Conservation (phyloP, 2,888 invertebrate genomes). For the Athripsodes cinereus region DNA sequence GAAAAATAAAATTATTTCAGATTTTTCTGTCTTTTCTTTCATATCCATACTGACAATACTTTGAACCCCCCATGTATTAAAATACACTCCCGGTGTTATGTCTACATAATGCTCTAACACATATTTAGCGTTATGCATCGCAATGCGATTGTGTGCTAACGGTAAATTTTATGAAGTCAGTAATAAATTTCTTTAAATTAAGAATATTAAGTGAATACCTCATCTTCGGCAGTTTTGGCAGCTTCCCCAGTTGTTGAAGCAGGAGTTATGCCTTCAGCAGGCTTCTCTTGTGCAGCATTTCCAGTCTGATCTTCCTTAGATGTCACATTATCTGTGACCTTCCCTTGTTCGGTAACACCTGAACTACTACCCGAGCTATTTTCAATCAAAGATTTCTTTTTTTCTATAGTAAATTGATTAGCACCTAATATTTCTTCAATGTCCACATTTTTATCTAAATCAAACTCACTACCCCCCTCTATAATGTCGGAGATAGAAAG, state of each 20-base stretch:
- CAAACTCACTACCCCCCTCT: slow-evolving; percentile 42
- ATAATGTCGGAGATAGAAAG: slow-evolving; percentile 49
- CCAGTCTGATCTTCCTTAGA: slow-evolving; percentile 28
- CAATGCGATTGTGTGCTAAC: no score
- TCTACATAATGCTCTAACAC: not conserved
- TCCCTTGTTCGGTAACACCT: slow-evolving; percentile 32
- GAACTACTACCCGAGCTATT: not conserved
- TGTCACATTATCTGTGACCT: slow-evolving; percentile 30
- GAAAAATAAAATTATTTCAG: no score
- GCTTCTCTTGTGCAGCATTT: not conserved
- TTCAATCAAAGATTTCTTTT: slow-evolving; percentile 29
- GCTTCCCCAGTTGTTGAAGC: slow-evolving; percentile 19
- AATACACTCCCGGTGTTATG: no score
- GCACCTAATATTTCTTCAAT: slow-evolving; percentile 45
- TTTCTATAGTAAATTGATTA: slow-evolving; percentile 42
- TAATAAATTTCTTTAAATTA: no score
- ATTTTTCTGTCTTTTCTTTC: no score
- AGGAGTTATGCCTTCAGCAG: slow-evolving; percentile 33
- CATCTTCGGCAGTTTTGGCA: slow-evolving; percentile 34
- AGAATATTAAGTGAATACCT: slow-evolving; percentile 41
- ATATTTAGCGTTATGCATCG: no score
- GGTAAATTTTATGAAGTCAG: no score
- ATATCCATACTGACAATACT: no score
- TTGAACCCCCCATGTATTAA: no score
- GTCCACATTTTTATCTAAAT: slow-evolving; percentile 46